Conservation (phyloP, 2,888 invertebrate genomes). For the Andrena haemorrhoa region DNA sequence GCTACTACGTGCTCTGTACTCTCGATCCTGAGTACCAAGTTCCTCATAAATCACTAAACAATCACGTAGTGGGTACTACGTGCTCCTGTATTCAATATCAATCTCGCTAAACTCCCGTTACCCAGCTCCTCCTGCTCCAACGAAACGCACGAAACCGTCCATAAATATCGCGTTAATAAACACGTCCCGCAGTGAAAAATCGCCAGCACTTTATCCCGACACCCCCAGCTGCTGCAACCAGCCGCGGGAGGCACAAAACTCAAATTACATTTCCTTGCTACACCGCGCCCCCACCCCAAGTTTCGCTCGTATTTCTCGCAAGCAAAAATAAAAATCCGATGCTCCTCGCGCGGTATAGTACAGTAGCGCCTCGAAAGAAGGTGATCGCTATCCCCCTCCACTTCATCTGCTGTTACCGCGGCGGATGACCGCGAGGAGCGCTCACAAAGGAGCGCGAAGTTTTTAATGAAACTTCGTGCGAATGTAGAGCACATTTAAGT, state of each 20-base stretch:
- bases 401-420: too few relatives aligned
- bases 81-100: neutral
- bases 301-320: neutral
- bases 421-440: too few relatives aligned
- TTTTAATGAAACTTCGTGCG: too few relatives aligned
- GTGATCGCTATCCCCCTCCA: too few relatives aligned
- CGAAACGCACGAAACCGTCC: constrained; percentile 6
- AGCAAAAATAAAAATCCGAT: neutral
- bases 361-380: too few relatives aligned
- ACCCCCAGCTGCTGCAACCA: neutral
- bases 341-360: too few relatives aligned
- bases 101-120: too few relatives aligned
- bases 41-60: neutral
- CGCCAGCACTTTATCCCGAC: neutral
- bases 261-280: constrained; percentile 4
- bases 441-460: too few relatives aligned
- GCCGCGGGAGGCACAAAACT: neutral
- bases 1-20: too few relatives aligned
- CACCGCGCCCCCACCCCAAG: neutral
- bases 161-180: constrained; percentile 31
- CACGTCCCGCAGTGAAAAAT: constrained; percentile 14
- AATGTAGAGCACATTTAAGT: too few relatives aligned
- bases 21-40: too few relatives aligned
- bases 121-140: neutral
- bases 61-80: too few relatives aligned